A percentile compares a stretch with the other conserved stretches of the same genome.
phyloP scores from a whole-genome alignment of 1,140 invertebrate species.

The Penaeus indicus region DNA sequence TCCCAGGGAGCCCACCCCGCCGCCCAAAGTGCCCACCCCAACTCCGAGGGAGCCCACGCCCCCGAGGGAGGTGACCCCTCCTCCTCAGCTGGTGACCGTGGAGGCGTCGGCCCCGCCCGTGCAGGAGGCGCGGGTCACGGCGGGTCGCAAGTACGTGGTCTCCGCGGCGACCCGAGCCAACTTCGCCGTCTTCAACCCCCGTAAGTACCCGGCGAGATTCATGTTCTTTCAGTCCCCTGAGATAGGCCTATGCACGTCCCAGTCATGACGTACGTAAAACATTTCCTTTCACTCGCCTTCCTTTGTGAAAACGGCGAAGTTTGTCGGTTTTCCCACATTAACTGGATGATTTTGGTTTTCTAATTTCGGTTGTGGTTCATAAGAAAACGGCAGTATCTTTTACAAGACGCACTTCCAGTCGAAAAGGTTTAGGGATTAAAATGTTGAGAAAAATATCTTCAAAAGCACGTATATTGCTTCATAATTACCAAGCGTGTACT shows the following conservation, averaged over 20 bases:
- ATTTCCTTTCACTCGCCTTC: too few relatives aligned
- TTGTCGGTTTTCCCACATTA: background rate
- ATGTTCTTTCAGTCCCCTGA: too few relatives aligned
- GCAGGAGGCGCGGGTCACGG: background rate
- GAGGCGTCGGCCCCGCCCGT: conserved; percentile 37
- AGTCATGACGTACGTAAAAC: too few relatives aligned
- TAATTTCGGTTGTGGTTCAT: too few relatives aligned
- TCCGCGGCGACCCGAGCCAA: conserved; percentile 33
- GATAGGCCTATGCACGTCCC: too few relatives aligned
- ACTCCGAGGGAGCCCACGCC: conserved; percentile 38
- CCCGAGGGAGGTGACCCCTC: conserved; percentile 4
- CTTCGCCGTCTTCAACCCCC: conserved; percentile 54
- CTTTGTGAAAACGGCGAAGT: background rate
- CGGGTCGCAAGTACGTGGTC: background rate
- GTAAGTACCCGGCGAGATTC: conserved; percentile 23
- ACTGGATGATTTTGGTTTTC: too few relatives aligned
- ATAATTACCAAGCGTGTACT: too few relatives aligned
- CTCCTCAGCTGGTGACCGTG: conserved; percentile 3
- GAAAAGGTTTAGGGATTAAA: too few relatives aligned
- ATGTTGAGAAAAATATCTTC: too few relatives aligned
- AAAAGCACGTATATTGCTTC: too few relatives aligned
- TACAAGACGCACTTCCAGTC: too few relatives aligned
- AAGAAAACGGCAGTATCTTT: too few relatives aligned
- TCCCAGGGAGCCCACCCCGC: conserved; percentile 38
- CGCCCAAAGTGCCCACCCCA: conserved; percentile 32